These are phyloP conservation scores for Eretmochelys imbricata DNA, from an alignment of 2,113 vertebrate species.

Conservation along the genomic window DNA sequence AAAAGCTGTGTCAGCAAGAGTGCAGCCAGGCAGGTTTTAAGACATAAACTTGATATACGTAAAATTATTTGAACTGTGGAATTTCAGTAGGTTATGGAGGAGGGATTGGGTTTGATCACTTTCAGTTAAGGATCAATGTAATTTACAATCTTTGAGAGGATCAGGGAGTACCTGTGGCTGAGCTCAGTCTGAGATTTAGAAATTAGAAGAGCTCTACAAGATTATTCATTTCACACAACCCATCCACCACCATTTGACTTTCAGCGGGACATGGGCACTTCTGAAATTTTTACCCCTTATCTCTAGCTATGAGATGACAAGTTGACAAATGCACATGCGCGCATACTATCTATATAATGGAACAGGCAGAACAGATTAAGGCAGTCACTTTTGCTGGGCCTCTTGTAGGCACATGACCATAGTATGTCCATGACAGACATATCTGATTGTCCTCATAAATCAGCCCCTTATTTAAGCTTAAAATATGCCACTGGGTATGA, in stretches of 20 bases:
- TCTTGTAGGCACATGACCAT: not conserved
- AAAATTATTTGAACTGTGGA: not conserved
- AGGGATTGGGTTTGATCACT: not conserved
- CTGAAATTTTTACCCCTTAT: no score
- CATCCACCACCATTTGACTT: no score
- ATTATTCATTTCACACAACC: no score
- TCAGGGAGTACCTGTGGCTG: not conserved
- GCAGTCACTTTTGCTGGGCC: not conserved
- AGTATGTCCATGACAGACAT: not conserved
- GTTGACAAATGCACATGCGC: fast-evolving
- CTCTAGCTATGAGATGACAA: not conserved
- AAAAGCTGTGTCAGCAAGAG: fast-evolving
- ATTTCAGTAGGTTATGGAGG: not conserved
- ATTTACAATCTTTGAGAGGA: no score
- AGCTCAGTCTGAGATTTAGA: not conserved
- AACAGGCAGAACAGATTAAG: not conserved
- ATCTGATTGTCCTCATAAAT: not conserved
- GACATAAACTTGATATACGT: not conserved
- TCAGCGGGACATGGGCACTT: no score
- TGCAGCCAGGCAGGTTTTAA: not conserved
- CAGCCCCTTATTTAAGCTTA: not conserved
- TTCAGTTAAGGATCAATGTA: not conserved
- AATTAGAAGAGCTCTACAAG: no score
- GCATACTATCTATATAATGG: fast-evolving
- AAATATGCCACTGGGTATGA: not conserved